phyloP scores from a whole-genome alignment of 2,113 vertebrate species.

The Zosterops lateralis region DNA sequence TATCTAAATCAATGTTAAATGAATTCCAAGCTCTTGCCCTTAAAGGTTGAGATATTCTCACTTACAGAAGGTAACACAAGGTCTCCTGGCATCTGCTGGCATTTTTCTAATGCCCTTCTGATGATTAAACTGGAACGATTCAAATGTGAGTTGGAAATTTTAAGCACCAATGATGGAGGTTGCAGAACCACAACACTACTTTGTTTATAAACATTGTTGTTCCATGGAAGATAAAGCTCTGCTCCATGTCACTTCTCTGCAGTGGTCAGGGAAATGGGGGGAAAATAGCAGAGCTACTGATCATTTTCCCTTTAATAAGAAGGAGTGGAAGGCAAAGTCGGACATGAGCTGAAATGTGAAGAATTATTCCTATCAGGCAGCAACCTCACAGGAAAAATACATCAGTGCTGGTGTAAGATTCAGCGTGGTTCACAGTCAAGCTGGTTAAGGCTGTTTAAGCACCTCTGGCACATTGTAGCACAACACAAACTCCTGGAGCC shows the following conservation, averaged over 20 bases:
- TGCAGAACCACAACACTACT: background rate
- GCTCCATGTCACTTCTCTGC: background rate
- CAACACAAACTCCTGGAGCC: background rate
- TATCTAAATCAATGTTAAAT: background rate
- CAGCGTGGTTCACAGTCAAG: background rate
- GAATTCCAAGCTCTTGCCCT: background rate
- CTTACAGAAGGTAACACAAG: background rate
- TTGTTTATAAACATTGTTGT: conserved; percentile 40
- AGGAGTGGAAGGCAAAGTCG: background rate
- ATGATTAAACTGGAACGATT: background rate
- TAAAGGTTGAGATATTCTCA: background rate
- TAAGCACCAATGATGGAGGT: background rate
- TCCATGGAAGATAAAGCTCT: conserved; percentile 13
- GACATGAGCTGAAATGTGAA: background rate
- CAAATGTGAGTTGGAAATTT: background rate
- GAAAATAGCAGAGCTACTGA: background rate
- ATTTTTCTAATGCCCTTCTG: background rate
- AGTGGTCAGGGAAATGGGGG: background rate
- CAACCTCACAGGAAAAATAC: background rate
- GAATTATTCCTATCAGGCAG: background rate
- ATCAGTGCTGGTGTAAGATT: background rate
- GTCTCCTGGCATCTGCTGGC: background rate
- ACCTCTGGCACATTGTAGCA: background rate
- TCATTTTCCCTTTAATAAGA: background rate
- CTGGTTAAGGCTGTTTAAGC: background rate